Base-by-base conservation (phyloP, 2,797 vertebrate genomes). In the Spinus pinus region DNA sequence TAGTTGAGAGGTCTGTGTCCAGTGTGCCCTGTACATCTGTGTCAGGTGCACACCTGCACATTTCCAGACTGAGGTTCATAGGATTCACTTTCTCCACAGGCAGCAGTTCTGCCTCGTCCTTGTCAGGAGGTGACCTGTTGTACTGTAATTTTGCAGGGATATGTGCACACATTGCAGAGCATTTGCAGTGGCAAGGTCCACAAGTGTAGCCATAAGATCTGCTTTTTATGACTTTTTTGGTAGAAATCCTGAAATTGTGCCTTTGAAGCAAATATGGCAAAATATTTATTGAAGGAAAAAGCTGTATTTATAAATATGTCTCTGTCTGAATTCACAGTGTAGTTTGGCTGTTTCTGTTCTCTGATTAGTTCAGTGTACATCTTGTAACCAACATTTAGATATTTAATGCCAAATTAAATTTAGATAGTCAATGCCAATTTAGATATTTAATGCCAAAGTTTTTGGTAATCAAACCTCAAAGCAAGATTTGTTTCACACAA, bases 291-390 rank as follows among this genome's bases (percentile, higher is more conserved):
- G 81, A 74, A 74, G 69, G 67, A 30, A 62, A 79, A 65, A 66
- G 28, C 27, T n/a, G 4, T 64, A 16, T 70, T 66, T 82, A 46
- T 70, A 47, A 78, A 54, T 30, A 44, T 1, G 7, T 77, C 0
- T 0, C 27, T 81, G 6, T 54, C 22, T 54, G 64, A 78, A 66
- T 61, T 81, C 28, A 37, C 1, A 1, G 5, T 1, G 3, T 57
- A 49, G 28, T 71, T 94, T 33, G 78, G 19, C 56, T 73, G 0
- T 51, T 90, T 81, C 61, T 65, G 7, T 78, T 66, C 39, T 72
- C 31, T 5, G 2, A 4, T 53, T 28, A 41, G 47, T 75, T 90
- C 61, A 64, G 2, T 28, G 3, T 51, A 20, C 7, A 4, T 37
- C 37, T 57, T 61, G 46, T 71, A 78, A 35, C 30, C 22, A 27